A percentile compares a stretch with the other conserved stretches of the same genome.
phyloP scores from a whole-genome alignment of 2,888 invertebrate genomes.

The Autographa pulchrina region DNA sequence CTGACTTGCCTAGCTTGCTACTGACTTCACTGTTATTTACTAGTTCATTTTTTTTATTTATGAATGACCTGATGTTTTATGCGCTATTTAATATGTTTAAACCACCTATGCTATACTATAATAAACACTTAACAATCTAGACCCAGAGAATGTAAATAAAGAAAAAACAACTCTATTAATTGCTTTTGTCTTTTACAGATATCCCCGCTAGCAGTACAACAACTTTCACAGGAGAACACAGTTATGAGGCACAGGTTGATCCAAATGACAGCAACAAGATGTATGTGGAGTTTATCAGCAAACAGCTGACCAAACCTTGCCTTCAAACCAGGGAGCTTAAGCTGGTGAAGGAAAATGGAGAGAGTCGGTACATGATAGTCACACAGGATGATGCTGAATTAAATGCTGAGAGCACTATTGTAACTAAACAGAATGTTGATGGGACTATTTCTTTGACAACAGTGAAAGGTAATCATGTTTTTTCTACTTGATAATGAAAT shows the following conservation, averaged over 20 bases:
- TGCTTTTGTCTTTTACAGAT: conserved; percentile 29
- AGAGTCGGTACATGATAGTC: conserved; percentile 76
- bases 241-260: conserved; percentile 52
- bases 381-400: conserved; percentile 66
- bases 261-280: conserved; percentile 68
- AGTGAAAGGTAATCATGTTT: conserved; percentile 69
- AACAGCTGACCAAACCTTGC: conserved; percentile 70
- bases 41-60: no score
- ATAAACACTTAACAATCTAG: no score
- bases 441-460: conserved; percentile 82
- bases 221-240: conserved; percentile 39
- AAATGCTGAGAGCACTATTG: conserved; percentile 65
- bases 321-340: conserved; percentile 74
- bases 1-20: no score
- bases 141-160: no score
- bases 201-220: conserved; percentile 13
- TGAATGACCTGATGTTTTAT: no score
- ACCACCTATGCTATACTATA: no score
- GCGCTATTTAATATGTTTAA: no score
- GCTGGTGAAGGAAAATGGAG: conserved; percentile 73
- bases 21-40: no score
- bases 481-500: not conserved
- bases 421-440: conserved; percentile 83
- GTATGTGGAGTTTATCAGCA: conserved; percentile 75
- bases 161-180: no score